These are phyloP conservation scores for Pogonocherus hispidulus DNA, from an alignment of 2,888 invertebrate genomes.

Conservation along the genomic window DNA sequence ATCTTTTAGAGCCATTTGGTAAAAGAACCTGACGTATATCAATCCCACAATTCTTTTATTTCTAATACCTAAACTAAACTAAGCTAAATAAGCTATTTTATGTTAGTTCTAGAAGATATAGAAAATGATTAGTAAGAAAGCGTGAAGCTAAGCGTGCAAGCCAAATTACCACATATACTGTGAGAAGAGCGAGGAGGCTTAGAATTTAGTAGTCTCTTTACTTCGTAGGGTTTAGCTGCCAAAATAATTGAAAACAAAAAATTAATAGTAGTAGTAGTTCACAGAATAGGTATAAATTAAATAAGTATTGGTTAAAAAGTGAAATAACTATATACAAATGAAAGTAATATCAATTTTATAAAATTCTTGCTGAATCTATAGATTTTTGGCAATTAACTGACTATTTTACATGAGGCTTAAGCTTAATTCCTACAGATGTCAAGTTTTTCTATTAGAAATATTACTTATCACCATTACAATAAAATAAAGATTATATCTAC, in stretches of 20 bases:
- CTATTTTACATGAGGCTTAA: background rate
- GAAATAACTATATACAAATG: too few species aligned
- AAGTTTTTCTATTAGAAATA: too few species aligned
- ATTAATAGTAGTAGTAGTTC: conserved; percentile 31
- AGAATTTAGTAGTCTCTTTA: conserved; percentile 67
- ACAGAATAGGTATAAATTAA: background rate
- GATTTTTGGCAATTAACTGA: too few species aligned
- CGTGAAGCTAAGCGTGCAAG: conserved; percentile 61
- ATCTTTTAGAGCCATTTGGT: too few species aligned
- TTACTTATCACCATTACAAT: too few species aligned
- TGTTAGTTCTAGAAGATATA: background rate
- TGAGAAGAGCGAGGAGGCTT: conserved; percentile 67
- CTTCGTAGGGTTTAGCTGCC: conserved; percentile 67
- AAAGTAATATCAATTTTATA: too few species aligned
- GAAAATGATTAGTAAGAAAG: conserved; percentile 42
- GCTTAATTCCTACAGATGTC: too few species aligned
- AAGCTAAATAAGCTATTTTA: background rate
- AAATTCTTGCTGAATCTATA: too few species aligned
- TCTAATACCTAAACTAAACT: background rate
- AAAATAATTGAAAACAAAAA: conserved; percentile 52
- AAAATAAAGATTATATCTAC: too few species aligned
- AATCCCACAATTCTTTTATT: background rate
- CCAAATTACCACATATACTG: conserved; percentile 67
- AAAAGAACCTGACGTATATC: too few species aligned
- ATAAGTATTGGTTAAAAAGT: background rate